Evolutionary conservation across 1,140 invertebrate species (phyloP), one percentile per base, ranked within the genome.

Genomic region (Philopotamus ludificatus): DNA sequence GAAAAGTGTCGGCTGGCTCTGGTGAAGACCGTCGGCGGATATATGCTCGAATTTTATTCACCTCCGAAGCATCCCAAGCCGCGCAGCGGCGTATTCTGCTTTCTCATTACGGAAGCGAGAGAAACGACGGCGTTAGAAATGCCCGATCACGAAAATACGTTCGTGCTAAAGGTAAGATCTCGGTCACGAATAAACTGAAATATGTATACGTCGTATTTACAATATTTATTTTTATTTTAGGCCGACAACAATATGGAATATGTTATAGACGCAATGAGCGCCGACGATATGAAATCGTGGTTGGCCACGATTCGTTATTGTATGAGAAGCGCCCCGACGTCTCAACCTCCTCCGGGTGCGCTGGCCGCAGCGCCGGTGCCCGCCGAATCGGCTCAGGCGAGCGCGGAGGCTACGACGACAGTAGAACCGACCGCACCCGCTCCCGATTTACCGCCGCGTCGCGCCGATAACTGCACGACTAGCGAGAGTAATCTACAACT

Each of bases 121-220:
- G 94, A 97, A 80, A 97, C 95, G 0, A 97, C 94, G 20, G 91
- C 93, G 1, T 76, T 98, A 45, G 95, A 98, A 80, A 97, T 98
- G 95, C 95, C 95, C 0, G 95, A 98, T 77, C 90, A 94, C 74
- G 92, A 96, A 77, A 95, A 98, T 78, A 96, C 95, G 3, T 98
- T 98, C 85, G 95, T 98, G 20, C 78, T 98, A 2, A 97, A 96
- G 75, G 79, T 81, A 68, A 72, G 49, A 15, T 10, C 18, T 49
- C 50, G 10, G 62, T 55, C 57, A 1, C n/a, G n/a, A 18, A 45
- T 45, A 47, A 50, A 8, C 10, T 57, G 39, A n/a, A 42, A 26
- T 45, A 54, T 22, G 41, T 49, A 7, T 7, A 22, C 50, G 9
- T 53, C 20, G 23, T 53, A 21, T 53, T 53, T 16, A 53, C 10